Conservation (phyloP, 2,888 invertebrate genomes). For the Chrysopilus asiliformis region DNA sequence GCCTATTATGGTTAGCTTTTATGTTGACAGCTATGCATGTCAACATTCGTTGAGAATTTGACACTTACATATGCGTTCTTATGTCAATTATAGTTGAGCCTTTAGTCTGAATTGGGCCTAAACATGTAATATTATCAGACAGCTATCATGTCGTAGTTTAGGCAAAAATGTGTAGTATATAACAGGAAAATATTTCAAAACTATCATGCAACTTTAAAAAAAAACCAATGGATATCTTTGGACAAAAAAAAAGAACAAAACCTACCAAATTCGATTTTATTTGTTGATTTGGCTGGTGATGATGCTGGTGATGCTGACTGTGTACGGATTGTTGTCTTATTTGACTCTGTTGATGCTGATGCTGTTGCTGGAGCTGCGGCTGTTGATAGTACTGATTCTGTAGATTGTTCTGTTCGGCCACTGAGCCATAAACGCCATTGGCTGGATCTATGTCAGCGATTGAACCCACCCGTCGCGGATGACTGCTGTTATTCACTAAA, state of each 20-base stretch:
- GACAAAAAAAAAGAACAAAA: neutral
- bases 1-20: too few relatives aligned
- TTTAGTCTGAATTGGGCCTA: too few relatives aligned
- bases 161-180: too few relatives aligned
- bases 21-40: too few relatives aligned
- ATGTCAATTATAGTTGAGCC: too few relatives aligned
- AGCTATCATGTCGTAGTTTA: too few relatives aligned
- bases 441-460: slow-evolving; percentile 91
- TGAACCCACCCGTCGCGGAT: slow-evolving; percentile 65
- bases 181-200: too few relatives aligned
- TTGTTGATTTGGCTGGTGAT: slow-evolving; percentile 17
- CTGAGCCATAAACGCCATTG: slow-evolving; percentile 71
- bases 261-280: slow-evolving; percentile 12
- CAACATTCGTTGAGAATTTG: too few relatives aligned
- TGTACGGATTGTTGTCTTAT: slow-evolving; percentile 21
- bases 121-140: too few relatives aligned
- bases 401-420: slow-evolving; percentile 30
- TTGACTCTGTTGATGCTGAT: slow-evolving; percentile 31
- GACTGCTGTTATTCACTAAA: slow-evolving; percentile 30
- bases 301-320: slow-evolving; percentile 17
- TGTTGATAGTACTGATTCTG: slow-evolving; percentile 24
- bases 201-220: too few relatives aligned
- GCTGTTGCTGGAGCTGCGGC: slow-evolving; percentile 25
- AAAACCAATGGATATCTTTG: too few relatives aligned
- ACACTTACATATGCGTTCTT: too few relatives aligned